Evolutionary conservation across 2,113 vertebrate species (phyloP), one percentile per base, ranked within the genome.

Genomic region (Orycteropus afer): DNA sequence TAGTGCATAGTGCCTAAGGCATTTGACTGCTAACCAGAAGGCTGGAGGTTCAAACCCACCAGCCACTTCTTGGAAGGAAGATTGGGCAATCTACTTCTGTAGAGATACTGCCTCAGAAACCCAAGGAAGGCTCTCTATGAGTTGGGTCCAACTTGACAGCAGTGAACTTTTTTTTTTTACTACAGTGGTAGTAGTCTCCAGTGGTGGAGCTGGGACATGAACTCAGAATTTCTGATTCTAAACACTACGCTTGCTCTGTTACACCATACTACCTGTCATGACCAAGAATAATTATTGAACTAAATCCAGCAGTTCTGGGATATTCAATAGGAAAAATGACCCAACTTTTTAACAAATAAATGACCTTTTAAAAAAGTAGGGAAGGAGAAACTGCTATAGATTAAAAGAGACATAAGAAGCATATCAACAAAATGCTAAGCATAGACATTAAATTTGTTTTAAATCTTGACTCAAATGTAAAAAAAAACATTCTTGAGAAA

Each of bases 221-320:
- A 69, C 22, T 85, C 15, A 13, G 55, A 8, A 73, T 20, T 88
- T 80, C 79, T 91, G 27, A 88, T 76, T 90, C 18, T 83, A 83
- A 94, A 90, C 42, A 86, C 7, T 7, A 10, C 40, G 63, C 23
- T 94, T 92, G 81, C 18, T 78, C 78, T 78, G 47, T 25, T 25
- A 51, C 25, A 47, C 10, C 25, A 57, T 34, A 37, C 10, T 51
- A 83, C 5, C 3, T 94, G 12, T 91, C 73, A n/a, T 53, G 20
- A 87, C 65, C 40, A 65, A 73, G 85, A 95, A 76, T n/a, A 93
- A 74, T 80, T 77, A 74, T 69, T 84, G 23, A 76, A 25, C 27
- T 90, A 77, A 92, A 71, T 76, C 34, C 65, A 93, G 80, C 27
- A 73, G n/a, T 37, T 61, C 61, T 81, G 47, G 27, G 25, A 89